Evolutionary conservation across 2,797 vertebrate genomes (phyloP), one percentile per base, ranked within the genome.

Genomic region (Coregonus suidteri): DNA sequence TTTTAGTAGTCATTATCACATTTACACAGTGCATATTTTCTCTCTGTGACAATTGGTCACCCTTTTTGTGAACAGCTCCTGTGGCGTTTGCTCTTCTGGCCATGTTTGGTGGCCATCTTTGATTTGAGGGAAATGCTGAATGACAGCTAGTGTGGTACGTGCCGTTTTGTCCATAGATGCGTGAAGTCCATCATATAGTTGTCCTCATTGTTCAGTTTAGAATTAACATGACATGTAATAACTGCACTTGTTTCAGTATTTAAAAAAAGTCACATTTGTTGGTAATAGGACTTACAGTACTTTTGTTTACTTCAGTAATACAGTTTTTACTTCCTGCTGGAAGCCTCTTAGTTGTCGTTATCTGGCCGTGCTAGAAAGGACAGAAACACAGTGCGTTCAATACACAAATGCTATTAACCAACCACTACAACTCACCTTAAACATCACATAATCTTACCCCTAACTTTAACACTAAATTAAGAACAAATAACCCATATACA

Each of bases 71-170:
- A 59, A 59, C 56, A 59, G 16, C 56, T 6, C 7, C 67, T 62
- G 75, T 71, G 69, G 81, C 79, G 54, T 68, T 84, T 82, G 73
- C 81, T 88, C 87, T 88, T 18, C 52, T 86, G 82, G 87, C 86
- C 69, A 83, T 83, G 83, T 89, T 86, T 79, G 71, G 70, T 56
- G 73, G 83, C 84, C 83, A 75, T 90, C 81, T 88, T 88, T 83
- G 87, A 85, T 89, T 90, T 94, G 93, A 94, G 85, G 86, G 77
- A 89, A 90, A 94, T 91, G 83, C 82, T 81, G 82, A 84, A 80
- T 93, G 93, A 93, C 94, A 91, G 90, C 91, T 89, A 86, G 88
- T 66, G 88, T 92, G 92, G 91, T 11, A 47, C 0, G 0, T 93
- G 89, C 88, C 81, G 86, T 92, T 92, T 90, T 92, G 91, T 83